phyloP scores from a whole-genome alignment of 2,888 invertebrate genomes.

The Drosophila affinis region DNA sequence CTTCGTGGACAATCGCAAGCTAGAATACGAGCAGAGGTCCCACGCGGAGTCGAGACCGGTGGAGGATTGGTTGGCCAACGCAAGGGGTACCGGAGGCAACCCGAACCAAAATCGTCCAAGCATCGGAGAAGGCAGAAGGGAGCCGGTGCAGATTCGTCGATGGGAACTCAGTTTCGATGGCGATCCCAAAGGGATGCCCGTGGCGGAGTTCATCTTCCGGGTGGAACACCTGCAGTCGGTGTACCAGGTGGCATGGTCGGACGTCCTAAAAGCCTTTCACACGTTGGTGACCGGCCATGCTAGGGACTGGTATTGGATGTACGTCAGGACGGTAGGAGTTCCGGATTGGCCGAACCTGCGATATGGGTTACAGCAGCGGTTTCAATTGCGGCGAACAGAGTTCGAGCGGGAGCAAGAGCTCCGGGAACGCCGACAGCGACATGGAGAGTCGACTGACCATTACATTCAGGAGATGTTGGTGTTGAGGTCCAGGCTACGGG shows the following conservation, averaged over 20 bases:
- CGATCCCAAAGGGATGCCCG: background rate
- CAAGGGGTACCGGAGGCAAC: no score
- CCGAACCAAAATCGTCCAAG: background rate
- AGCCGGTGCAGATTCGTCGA: background rate
- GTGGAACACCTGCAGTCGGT: background rate
- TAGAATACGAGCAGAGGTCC: no score
- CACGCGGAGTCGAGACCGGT: no score
- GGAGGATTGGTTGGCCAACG: background rate
- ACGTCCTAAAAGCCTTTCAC: background rate
- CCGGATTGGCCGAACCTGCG: no score
- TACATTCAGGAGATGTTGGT: slow-evolving; percentile 1
- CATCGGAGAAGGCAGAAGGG: background rate
- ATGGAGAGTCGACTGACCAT: background rate
- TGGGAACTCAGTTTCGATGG: background rate
- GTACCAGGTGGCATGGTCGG: no score
- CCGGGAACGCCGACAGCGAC: background rate
- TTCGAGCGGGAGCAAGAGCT: no score
- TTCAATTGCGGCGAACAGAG: no score
- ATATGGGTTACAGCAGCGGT: no score
- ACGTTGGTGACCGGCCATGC: no score
- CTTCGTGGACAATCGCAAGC: no score
- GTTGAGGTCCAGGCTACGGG: background rate
- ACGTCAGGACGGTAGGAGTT: no score
- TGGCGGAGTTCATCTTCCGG: background rate
- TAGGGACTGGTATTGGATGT: no score